Conservation (phyloP, 2,113 vertebrate species). For the Dicrurus megarhynchus region DNA sequence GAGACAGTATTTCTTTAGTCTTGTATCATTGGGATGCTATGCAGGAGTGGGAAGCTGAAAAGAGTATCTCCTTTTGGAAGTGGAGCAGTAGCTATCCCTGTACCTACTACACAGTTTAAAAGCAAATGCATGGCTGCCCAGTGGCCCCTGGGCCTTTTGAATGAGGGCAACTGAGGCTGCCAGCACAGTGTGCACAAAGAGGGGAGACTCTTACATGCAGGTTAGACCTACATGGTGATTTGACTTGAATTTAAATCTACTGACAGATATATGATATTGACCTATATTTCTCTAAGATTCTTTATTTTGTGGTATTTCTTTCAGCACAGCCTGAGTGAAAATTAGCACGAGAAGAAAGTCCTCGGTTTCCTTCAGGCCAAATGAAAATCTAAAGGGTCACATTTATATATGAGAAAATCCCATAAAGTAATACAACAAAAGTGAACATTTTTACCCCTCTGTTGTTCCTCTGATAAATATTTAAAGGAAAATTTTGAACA, state of each 20-base stretch:
- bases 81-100: background rate
- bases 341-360: background rate
- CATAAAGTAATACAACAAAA: background rate
- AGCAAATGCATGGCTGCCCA: background rate
- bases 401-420: background rate
- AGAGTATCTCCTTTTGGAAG: background rate
- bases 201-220: fast-evolving
- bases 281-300: background rate
- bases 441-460: background rate
- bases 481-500: background rate
- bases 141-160: background rate
- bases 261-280: background rate
- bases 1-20: background rate
- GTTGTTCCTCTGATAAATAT: background rate
- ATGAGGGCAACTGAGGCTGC: background rate
- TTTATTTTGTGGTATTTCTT: background rate
- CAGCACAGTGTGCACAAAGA: background rate
- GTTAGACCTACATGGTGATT: background rate
- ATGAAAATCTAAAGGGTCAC: background rate
- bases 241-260: background rate
- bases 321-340: background rate
- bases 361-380: background rate
- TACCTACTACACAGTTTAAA: background rate
- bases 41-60: background rate
- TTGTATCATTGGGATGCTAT: background rate